Evolutionary conservation across 2,797 vertebrate genomes (phyloP).

Genomic region (Ataeniobius toweri): DNA sequence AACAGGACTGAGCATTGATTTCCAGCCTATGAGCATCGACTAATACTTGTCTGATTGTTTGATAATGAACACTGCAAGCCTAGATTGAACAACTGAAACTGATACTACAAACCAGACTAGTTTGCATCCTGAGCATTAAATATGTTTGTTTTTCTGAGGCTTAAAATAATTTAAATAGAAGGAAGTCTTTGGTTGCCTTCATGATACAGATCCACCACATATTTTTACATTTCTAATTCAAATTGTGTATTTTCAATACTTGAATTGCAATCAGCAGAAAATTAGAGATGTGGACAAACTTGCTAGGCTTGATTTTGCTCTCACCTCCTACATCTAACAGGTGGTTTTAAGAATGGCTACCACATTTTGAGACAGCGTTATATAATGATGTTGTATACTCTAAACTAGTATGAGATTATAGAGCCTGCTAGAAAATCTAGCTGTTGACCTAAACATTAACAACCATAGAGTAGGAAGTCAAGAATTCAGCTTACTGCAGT

Average conservation of each 20-base stretch:
- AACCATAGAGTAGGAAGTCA: neutral
- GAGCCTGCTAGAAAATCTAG: neutral
- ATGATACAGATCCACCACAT: neutral
- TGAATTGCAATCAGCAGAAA: neutral
- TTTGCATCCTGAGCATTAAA: neutral
- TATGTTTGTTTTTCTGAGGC: neutral
- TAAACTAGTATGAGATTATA: neutral
- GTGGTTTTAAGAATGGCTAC: neutral
- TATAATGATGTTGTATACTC: neutral
- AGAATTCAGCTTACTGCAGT: neutral
- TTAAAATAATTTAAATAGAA: neutral
- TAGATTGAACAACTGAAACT: neutral
- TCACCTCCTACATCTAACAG: neutral
- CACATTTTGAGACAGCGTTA: neutral
- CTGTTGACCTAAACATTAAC: neutral
- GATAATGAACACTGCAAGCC: neutral
- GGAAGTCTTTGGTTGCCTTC: neutral
- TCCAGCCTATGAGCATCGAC: conserved; percentile 4
- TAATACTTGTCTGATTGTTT: neutral
- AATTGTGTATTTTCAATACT: neutral
- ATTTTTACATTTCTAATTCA: neutral
- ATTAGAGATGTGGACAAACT: neutral
- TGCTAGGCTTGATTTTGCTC: neutral
- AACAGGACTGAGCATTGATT: conserved; percentile 37
- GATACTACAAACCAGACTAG: conserved; percentile 2